phyloP scores from a whole-genome alignment of 2,888 invertebrate species.

The Limnephilus rhombicus region DNA sequence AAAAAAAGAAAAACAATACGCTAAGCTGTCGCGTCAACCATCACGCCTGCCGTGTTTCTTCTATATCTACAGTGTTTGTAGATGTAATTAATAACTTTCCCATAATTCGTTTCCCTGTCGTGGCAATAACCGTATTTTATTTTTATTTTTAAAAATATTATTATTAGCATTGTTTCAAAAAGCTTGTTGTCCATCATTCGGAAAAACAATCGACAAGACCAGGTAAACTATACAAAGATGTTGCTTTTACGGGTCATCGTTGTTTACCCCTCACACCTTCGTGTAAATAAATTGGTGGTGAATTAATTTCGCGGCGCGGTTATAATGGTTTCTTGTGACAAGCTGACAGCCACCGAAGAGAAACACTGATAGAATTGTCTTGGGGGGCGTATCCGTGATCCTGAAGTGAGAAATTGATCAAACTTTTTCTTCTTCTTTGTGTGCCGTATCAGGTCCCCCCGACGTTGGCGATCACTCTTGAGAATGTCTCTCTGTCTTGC shows the following conservation, averaged over 20 bases:
- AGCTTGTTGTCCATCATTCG: not conserved
- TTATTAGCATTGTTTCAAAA: no score
- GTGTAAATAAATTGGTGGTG: conserved; percentile 14
- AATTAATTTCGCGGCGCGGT: conserved; percentile 17
- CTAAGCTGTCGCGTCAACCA: not conserved
- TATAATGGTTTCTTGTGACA: conserved; percentile 22
- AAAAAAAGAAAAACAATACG: no score
- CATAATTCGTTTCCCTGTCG: not conserved
- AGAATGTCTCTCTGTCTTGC: no score
- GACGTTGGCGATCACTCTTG: no score
- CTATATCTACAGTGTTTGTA: no score
- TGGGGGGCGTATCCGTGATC: not conserved
- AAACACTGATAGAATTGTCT: not conserved
- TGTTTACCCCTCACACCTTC: conserved; percentile 1
- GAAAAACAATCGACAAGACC: not conserved
- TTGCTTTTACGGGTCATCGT: not conserved
- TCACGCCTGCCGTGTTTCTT: not conserved
- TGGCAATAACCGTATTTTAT: not conserved
- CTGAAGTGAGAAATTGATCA: not conserved
- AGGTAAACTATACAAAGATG: not conserved
- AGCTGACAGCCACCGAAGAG: conserved; percentile 28
- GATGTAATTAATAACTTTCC: no score
- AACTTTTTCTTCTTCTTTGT: no score
- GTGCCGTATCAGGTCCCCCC: no score
- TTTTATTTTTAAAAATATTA: no score